Percentiles rank a stretch among this genome's conserved stretches.
These are phyloP conservation scores for Rhogogaster chlorosoma DNA, from an alignment of 2,888 invertebrate species.

Conservation along the genomic window DNA sequence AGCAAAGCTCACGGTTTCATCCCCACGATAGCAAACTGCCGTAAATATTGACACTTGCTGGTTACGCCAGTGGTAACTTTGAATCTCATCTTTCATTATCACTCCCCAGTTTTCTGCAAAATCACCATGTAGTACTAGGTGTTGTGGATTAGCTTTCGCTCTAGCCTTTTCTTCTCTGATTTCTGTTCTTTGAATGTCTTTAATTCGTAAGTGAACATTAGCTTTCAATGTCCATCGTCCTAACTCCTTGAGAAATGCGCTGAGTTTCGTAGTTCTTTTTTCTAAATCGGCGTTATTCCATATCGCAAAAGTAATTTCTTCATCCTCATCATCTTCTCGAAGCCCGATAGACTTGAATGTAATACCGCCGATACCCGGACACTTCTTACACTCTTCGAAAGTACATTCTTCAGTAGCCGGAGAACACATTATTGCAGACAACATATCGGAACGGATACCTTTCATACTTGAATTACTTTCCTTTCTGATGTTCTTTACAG, in stretches of 20 bases:
- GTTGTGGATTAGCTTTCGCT: neutral
- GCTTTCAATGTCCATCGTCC: neutral
- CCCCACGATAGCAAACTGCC: conserved; percentile 34
- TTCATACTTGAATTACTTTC: neutral
- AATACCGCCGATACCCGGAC: conserved; percentile 37
- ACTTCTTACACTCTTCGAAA: conserved; percentile 35
- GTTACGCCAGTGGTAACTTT: conserved; percentile 51
- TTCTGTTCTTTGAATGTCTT: neutral
- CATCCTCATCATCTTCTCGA: neutral
- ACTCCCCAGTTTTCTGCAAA: conserved; percentile 52
- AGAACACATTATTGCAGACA: conserved; percentile 33
- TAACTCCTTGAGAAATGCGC: conserved; percentile 41
- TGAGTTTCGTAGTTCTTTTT: conserved; percentile 45
- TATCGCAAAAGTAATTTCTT: conserved; percentile 49
- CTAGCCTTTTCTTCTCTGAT: conserved; percentile 36
- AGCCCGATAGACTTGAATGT: conserved; percentile 7
- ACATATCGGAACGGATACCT: neutral
- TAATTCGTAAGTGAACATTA: neutral
- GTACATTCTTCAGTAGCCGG: conserved; percentile 33
- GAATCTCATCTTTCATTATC: conserved; percentile 43
- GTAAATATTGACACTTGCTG: conserved; percentile 51
- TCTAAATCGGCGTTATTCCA: conserved; percentile 46
- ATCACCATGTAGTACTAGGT: conserved; percentile 38
- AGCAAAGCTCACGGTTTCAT: conserved; percentile 35
- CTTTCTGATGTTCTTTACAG: conserved; percentile 34